phyloP scores from a whole-genome alignment of 2,797 vertebrate genomes.

The Sebastes wilsoni region DNA sequence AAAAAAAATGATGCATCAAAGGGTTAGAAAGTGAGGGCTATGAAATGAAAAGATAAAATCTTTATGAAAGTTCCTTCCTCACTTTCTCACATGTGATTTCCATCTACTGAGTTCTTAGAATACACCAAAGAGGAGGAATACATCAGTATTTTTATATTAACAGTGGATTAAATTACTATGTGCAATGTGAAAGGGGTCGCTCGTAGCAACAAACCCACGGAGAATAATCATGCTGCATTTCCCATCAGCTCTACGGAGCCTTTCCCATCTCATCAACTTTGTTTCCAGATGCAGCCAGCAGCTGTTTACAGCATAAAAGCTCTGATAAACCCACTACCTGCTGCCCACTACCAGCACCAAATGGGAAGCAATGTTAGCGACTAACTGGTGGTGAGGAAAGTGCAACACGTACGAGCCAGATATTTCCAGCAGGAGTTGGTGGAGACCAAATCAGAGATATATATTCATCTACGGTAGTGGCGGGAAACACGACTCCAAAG shows the following conservation, averaged over 20 bases:
- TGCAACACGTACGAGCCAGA: background rate
- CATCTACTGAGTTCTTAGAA: background rate
- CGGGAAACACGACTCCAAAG: background rate
- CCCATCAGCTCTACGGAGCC: background rate
- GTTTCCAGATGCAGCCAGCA: background rate
- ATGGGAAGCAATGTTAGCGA: background rate
- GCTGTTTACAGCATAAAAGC: background rate
- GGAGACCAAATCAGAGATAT: background rate
- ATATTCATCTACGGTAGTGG: background rate
- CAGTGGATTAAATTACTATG: background rate
- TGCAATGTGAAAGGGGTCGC: background rate
- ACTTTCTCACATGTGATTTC: background rate
- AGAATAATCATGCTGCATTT: background rate
- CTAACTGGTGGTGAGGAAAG: background rate
- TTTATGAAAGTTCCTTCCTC: background rate
- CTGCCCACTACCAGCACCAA: background rate
- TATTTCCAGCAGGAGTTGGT: background rate
- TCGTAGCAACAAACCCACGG: background rate
- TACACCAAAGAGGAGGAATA: background rate
- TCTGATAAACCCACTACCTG: background rate
- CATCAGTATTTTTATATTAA: background rate
- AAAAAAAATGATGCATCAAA: constrained; percentile 28
- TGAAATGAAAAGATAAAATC: constrained; percentile 15
- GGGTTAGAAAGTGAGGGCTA: background rate
- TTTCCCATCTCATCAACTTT: background rate